phyloP scores from a whole-genome alignment of 2,888 invertebrate species.

The Ashinkailepas kermadecensis region DNA sequence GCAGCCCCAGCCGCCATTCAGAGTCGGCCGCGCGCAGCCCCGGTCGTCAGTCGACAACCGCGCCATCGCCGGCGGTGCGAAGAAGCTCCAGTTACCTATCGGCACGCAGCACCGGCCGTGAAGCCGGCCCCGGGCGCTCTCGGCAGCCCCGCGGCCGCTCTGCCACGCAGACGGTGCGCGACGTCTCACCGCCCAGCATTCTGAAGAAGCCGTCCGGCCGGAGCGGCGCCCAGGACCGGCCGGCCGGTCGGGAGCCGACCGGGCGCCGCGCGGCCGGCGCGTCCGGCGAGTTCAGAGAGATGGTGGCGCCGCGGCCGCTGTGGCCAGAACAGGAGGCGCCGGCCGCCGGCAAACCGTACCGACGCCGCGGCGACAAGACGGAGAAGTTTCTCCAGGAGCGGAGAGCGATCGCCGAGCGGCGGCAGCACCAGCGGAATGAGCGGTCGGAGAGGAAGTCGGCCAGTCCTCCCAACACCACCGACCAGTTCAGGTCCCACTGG shows the following conservation, averaged over 20 bases:
- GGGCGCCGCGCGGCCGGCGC: no score
- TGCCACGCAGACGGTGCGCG: no score
- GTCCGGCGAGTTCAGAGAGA: neutral
- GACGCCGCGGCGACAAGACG: neutral
- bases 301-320: neutral
- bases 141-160: neutral
- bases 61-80: neutral
- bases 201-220: neutral
- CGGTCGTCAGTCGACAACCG: neutral
- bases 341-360: neutral
- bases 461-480: neutral
- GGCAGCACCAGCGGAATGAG: neutral
- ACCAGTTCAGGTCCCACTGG: conserved; percentile 1
- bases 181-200: neutral
- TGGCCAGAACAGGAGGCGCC: neutral
- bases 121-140: neutral
- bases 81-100: neutral
- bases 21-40: neutral
- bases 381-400: neutral
- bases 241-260: neutral
- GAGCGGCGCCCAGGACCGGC: neutral
- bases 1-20: neutral
- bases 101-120: neutral
- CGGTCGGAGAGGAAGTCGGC: neutral
- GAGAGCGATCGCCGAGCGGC: neutral